Conservation (phyloP, 2,113 vertebrate genomes). For the Anarhynchus alexandrinus region DNA sequence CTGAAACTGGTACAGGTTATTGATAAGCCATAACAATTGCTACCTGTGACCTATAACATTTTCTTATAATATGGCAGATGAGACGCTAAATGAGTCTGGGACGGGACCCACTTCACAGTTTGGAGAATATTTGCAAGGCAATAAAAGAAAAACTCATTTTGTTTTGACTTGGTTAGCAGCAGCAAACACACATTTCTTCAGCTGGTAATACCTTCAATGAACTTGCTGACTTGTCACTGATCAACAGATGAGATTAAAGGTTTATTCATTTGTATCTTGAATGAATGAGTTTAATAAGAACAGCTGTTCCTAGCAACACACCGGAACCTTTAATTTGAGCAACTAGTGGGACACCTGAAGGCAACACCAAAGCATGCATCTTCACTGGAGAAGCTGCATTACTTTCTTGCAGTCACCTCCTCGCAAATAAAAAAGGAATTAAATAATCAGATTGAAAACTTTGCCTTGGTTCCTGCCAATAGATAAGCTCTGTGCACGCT, state of each 20-base stretch:
- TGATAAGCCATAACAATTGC: background rate
- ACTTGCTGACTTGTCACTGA: constrained; percentile 15
- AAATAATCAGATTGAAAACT: background rate
- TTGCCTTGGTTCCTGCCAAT: background rate
- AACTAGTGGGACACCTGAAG: constrained; percentile 33
- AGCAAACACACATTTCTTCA: background rate
- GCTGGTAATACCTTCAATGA: background rate
- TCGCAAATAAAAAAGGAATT: background rate
- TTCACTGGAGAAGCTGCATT: background rate
- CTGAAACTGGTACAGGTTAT: background rate
- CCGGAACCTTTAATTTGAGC: constrained; percentile 46
- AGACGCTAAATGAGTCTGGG: background rate
- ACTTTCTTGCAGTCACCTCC: background rate
- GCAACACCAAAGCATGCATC: constrained; percentile 17
- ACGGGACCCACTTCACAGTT: background rate
- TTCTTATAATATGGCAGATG: background rate
- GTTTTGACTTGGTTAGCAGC: background rate
- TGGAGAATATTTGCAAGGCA: background rate
- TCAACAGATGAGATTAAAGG: constrained; percentile 19
- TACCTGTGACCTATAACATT: background rate
- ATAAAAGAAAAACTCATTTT: background rate
- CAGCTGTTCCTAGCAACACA: constrained; percentile 15
- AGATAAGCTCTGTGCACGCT: background rate
- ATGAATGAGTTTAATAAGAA: constrained; percentile 3
- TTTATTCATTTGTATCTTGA: constrained; percentile 13